Percentiles rank a stretch among this genome's conserved stretches.
These are phyloP conservation scores for Prolemur simus DNA, from an alignment of 2,113 vertebrate genomes.

Conservation along the genomic window DNA sequence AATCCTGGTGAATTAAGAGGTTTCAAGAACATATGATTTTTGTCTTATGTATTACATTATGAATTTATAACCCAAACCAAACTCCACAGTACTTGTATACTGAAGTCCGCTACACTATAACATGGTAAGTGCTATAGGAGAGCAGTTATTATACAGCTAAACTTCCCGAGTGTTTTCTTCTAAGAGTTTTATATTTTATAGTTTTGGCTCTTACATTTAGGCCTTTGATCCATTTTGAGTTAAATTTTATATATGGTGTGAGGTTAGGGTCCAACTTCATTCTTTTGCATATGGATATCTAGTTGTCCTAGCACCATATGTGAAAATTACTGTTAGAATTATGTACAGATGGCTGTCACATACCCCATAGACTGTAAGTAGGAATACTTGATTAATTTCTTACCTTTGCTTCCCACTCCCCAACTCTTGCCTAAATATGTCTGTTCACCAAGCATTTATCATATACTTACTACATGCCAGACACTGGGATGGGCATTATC, in stretches of 20 bases:
- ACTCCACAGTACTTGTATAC: not conserved
- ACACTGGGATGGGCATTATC: not conserved
- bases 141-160: not conserved
- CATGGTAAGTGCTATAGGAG: not conserved
- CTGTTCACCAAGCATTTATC: not conserved
- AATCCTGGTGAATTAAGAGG: not conserved
- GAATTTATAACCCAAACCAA: slow-evolving; percentile 31
- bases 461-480: not conserved
- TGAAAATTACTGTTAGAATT: not conserved
- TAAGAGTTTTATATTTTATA: not conserved
- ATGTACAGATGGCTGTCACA: not conserved
- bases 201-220: not conserved
- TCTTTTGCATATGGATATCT: not conserved
- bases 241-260: not conserved
- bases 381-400: not conserved
- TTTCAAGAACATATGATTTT: not conserved
- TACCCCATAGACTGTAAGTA: not conserved
- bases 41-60: not conserved
- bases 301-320: not conserved
- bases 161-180: not conserved
- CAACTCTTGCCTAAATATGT: not conserved
- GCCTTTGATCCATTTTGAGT: not conserved
- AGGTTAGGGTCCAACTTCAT: not conserved
- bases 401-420: not conserved
- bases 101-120: not conserved